These are phyloP conservation scores for Ephialtes manifestator DNA, from an alignment of 2,888 invertebrate species.

Conservation along the genomic window DNA sequence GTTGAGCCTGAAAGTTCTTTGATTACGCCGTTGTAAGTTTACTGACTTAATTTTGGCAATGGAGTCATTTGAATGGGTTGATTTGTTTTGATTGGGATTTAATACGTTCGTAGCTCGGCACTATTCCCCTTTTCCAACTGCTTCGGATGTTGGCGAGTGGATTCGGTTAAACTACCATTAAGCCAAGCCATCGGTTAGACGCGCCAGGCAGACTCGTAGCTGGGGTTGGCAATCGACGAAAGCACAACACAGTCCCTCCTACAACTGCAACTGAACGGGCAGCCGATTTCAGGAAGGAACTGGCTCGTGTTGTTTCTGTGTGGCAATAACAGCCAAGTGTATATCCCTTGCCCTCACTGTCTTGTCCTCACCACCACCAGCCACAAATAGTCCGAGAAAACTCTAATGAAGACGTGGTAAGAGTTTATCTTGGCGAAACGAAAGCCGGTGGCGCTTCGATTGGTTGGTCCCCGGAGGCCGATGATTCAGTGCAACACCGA, in stretches of 20 bases:
- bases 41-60: not conserved
- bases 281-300: conserved; percentile 52
- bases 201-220: conserved; percentile 5
- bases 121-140: not conserved
- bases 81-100: conserved; percentile 31
- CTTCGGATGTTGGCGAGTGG: conserved; percentile 1
- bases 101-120: not conserved
- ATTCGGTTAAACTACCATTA: conserved; percentile 18
- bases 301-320: conserved; percentile 78
- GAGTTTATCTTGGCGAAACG: conserved; percentile 80
- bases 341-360: conserved; percentile 7
- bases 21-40: not conserved
- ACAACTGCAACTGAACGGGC: conserved; percentile 38
- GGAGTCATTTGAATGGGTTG: not conserved
- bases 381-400: conserved; percentile 80
- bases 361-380: conserved; percentile 45
- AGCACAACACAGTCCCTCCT: conserved; percentile 30
- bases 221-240: conserved; percentile 34
- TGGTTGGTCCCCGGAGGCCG: conserved; percentile 80
- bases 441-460: conserved; percentile 77
- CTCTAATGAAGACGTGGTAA: conserved; percentile 85
- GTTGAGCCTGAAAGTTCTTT: not conserved
- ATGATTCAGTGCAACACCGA: conserved; percentile 72
- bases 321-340: conserved; percentile 76
- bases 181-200: conserved; percentile 18